A percentile compares a stretch with the other conserved stretches of the same genome.
phyloP scores from a whole-genome alignment of 1,140 invertebrate genomes.

The Coelopa frigida region DNA sequence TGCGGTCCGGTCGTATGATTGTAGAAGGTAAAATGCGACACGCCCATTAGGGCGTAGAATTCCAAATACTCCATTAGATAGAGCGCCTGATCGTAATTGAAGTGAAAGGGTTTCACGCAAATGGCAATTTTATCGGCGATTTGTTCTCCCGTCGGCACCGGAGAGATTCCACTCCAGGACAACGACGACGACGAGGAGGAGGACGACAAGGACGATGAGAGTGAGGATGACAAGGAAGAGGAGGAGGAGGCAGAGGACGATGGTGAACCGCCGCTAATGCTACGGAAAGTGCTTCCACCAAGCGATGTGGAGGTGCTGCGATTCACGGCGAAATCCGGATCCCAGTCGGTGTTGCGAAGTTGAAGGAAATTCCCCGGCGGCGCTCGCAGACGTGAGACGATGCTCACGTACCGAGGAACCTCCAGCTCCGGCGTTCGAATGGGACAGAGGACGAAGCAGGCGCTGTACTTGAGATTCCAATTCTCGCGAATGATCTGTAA shows the following conservation, averaged over 20 bases:
- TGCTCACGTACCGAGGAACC: conserved; percentile 58
- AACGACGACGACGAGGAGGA: conserved; percentile 3
- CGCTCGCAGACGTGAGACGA: conserved; percentile 53
- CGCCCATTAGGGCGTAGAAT: conserved; percentile 77
- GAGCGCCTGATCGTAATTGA: conserved; percentile 72
- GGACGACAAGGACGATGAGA: conserved; percentile 6
- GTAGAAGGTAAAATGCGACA: conserved; percentile 85
- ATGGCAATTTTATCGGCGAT: conserved; percentile 63
- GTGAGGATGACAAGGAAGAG: no score
- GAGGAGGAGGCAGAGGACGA: no score
- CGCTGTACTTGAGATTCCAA: conserved; percentile 90
- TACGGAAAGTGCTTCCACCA: conserved; percentile 4
- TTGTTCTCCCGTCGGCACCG: conserved; percentile 30
- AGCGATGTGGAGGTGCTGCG: no score
- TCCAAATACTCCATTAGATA: conserved; percentile 91
- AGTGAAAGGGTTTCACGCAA: conserved; percentile 93
- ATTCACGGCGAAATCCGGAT: conserved; percentile 31
- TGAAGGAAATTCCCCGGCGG: conserved; percentile 57
- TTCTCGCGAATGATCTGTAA: conserved; percentile 77
- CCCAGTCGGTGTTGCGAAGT: conserved; percentile 50
- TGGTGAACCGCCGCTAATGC: background rate
- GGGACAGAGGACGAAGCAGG: conserved; percentile 79
- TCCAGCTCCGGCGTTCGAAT: conserved; percentile 54
- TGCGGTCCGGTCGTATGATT: conserved; percentile 79
- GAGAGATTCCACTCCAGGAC: no score